Conservation (phyloP, 2,797 vertebrate species). For the Rhyacichthys aspro region DNA sequence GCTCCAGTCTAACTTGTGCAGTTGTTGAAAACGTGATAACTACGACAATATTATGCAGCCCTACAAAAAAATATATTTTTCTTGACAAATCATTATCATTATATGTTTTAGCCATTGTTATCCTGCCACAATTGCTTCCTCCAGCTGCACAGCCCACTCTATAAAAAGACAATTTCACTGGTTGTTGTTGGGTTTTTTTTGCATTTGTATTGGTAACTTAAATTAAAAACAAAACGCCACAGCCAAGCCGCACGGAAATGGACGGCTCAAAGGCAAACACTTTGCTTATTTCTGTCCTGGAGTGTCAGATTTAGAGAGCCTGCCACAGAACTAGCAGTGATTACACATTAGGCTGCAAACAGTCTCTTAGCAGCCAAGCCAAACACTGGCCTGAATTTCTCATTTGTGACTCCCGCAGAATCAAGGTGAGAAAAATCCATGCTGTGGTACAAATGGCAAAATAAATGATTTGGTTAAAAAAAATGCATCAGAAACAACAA, state of each 20-base stretch:
- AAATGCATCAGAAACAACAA: background rate
- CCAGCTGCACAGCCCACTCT: too few species aligned
- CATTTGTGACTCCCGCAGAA: background rate
- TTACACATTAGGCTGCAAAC: constrained; percentile 16
- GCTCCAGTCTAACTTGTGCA: too few species aligned
- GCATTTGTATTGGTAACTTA: too few species aligned
- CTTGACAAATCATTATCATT: too few species aligned
- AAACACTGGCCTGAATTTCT: constrained; percentile 2
- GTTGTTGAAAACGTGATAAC: too few species aligned
- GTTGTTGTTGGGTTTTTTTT: too few species aligned
- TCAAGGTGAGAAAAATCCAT: constrained; percentile 15
- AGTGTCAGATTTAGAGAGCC: constrained; percentile 12
- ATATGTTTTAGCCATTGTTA: too few species aligned
- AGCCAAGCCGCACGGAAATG: background rate
- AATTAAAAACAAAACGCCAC: too few species aligned
- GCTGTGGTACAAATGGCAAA: constrained; percentile 7
- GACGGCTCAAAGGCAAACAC: background rate
- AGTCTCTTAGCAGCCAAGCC: constrained; percentile 11
- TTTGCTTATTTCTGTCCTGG: constrained; percentile 8
- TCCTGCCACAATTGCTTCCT: too few species aligned
- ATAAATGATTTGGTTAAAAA: constrained; percentile 13
- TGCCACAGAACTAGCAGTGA: constrained; percentile 1
- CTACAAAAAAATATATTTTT: too few species aligned
- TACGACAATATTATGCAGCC: too few species aligned
- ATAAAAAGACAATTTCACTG: too few species aligned